These are phyloP conservation scores for Rhingia rostrata DNA, from an alignment of 2,888 invertebrate genomes.

Conservation along the genomic window DNA sequence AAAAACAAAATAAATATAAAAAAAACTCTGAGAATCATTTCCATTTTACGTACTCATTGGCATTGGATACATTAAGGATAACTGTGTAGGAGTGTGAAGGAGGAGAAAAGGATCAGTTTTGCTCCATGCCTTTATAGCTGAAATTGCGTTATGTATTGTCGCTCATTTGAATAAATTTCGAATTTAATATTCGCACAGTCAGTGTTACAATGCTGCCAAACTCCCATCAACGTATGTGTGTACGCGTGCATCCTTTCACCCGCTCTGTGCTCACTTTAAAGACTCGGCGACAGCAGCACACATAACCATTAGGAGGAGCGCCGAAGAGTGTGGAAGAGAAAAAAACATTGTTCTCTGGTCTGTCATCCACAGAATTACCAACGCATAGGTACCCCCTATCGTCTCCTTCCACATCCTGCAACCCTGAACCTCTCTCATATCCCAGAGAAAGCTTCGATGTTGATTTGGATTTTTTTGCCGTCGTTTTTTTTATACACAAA, in stretches of 20 bases:
- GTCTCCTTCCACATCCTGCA: not conserved
- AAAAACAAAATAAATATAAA: slow-evolving; percentile 1
- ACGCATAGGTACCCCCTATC: slow-evolving; percentile 1
- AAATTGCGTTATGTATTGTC: slow-evolving; percentile 57
- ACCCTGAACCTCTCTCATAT: not conserved
- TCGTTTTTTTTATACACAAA: slow-evolving; percentile 36
- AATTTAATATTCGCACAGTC: slow-evolving; percentile 48
- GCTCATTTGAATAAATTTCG: slow-evolving; percentile 63
- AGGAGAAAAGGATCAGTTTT: not conserved
- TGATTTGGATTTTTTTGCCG: slow-evolving; percentile 23
- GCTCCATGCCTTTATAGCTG: slow-evolving; percentile 15
- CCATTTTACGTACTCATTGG: slow-evolving; percentile 51
- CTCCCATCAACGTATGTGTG: not conserved
- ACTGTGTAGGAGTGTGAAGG: not conserved
- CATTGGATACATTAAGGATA: slow-evolving; percentile 54
- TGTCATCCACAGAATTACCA: slow-evolving; percentile 11
- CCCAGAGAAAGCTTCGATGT: slow-evolving; percentile 1
- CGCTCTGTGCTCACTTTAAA: not conserved
- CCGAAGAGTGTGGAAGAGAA: not conserved
- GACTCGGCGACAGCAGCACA: not conserved
- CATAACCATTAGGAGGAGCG: slow-evolving; percentile 16
- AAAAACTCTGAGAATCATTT: slow-evolving; percentile 40
- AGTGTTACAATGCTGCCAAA: slow-evolving; percentile 14
- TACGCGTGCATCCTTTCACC: slow-evolving; percentile 12
- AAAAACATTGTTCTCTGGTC: slow-evolving; percentile 9